Percentiles rank a stretch among this genome's conserved stretches.
Conservation (phyloP, 2,797 vertebrate genomes). For the Varecia variegata region DNA sequence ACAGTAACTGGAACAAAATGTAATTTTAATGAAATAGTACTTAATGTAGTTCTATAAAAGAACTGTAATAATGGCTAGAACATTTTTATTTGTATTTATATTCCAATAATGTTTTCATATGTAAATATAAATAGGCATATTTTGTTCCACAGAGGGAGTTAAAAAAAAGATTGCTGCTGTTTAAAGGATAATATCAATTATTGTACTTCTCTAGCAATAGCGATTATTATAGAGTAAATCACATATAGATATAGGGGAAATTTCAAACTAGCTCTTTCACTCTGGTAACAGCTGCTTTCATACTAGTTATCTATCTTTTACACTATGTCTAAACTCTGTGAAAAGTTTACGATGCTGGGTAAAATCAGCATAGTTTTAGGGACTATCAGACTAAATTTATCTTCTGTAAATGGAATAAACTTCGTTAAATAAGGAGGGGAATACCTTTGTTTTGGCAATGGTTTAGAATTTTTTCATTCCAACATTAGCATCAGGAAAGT, state of each 20-base stretch:
- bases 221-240: background rate
- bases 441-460: background rate
- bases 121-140: background rate
- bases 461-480: background rate
- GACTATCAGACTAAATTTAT: background rate
- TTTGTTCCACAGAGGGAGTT: background rate
- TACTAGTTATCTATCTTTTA: background rate
- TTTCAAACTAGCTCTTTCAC: background rate
- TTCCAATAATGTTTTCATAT: background rate
- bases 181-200: background rate
- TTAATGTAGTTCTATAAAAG: background rate
- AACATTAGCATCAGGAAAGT: background rate
- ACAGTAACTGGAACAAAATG: background rate
- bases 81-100: background rate
- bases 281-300: background rate
- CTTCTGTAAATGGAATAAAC: background rate
- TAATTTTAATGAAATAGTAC: background rate
- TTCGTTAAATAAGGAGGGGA: background rate
- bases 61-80: background rate
- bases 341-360: background rate
- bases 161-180: background rate
- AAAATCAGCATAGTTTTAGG: background rate
- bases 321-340: background rate
- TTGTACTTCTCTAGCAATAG: background rate
- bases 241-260: background rate